These are phyloP conservation scores for Gambusia affinis DNA, from an alignment of 2,113 vertebrate genomes.

Conservation along the genomic window DNA sequence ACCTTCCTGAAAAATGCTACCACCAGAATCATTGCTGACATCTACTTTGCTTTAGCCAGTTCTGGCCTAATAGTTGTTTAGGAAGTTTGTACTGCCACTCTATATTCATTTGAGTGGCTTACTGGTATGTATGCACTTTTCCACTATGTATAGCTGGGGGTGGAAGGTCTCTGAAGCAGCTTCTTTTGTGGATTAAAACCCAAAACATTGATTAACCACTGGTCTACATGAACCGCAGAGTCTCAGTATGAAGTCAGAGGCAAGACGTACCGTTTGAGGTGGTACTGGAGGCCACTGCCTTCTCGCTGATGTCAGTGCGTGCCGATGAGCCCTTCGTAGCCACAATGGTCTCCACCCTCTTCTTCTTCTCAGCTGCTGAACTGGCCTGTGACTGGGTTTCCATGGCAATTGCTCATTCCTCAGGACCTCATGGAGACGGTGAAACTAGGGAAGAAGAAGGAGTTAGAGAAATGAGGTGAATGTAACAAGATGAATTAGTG, in stretches of 20 bases:
- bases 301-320: slow-evolving; percentile 96
- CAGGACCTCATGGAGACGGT: slow-evolving; percentile 83
- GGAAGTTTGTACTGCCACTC: not conserved
- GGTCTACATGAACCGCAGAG: slow-evolving; percentile 15
- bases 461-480: not conserved
- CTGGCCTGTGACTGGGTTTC: slow-evolving; percentile 96
- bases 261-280: slow-evolving; percentile 92
- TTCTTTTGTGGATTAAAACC: not conserved
- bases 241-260: slow-evolving; percentile 7
- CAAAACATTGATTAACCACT: not conserved
- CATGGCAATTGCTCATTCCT: slow-evolving; percentile 97
- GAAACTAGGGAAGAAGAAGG: slow-evolving; percentile 72
- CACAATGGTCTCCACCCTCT: slow-evolving; percentile 95
- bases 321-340: slow-evolving; percentile 88
- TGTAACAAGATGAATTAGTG: not conserved
- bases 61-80: not conserved
- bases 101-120: not conserved
- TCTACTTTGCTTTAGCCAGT: no score
- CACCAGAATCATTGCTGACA: not conserved
- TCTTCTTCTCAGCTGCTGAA: slow-evolving; percentile 93
- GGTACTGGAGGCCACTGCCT: slow-evolving; percentile 98
- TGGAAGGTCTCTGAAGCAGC: not conserved
- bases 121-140: no score
- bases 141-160: not conserved
- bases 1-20: not conserved